Base-by-base conservation (phyloP, 2,888 invertebrate species). In the Iselma pallidipennis region DNA sequence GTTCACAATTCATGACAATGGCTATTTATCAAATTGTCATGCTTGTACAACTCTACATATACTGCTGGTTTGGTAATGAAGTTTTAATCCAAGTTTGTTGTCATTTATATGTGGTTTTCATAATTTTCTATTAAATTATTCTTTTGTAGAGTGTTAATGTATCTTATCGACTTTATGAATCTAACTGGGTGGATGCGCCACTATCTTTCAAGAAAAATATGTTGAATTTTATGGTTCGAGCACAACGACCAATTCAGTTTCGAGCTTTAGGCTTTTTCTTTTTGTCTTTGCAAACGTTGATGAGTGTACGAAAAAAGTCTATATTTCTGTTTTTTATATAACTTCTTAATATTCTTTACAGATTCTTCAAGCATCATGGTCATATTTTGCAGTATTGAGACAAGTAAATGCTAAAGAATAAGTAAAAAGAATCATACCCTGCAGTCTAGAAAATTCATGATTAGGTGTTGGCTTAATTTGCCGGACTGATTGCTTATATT, bases 1-100 rank as follows among this genome's bases (percentile, higher is more conserved):
- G 42, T 4, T 28, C 28, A 4, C 37, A 55, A 55, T 59, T 59
- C 23, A 42, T 37, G n/a, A 33, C 31, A 37, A 12, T 59, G 14
- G 3, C 42, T 5, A 31, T 53, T 4, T 59, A 37, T 26, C 37
- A 31, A 49, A 0, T 26, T 0, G 55, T 16, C 14, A 14, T 23
- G 5, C 28, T 60, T 2, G 12, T 28, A 10, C 28, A 60, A 55
- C 45, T 60, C 12, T 51, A 55, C 2, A 55, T 50, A 31, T 60
- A 55, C 16, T 56, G 51, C 12, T 60, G 60, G 60, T 52, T 60
- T 16, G 56, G 60, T 3, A 56, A 60, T 28, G 48, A 56, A 56
- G 56, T 60, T n/a, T n/a, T n/a, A n/a, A n/a, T n/a, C n/a, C n/a
- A n/a, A n/a, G n/a, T n/a, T n/a, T n/a, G n/a, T n/a, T n/a, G n/a